Percentiles rank a stretch among this genome's conserved stretches.
Evolutionary conservation across 92 coral and sea anemone genomes (phyloP).

Genomic region (Palythoa heliodiscus): DNA sequence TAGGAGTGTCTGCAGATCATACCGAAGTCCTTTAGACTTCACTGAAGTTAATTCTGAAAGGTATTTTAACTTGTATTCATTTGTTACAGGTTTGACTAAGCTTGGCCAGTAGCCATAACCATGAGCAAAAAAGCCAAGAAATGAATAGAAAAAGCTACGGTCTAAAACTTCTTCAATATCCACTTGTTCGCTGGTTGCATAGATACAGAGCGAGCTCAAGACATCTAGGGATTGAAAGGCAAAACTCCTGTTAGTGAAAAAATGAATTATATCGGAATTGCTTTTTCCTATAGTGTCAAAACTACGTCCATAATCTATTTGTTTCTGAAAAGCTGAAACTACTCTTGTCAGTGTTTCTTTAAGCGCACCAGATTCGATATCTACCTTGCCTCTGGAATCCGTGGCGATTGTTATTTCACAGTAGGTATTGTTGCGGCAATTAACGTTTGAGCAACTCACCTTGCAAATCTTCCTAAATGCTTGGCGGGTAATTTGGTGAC

Average conservation of each 20-base stretch:
- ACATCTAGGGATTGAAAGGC: slow-evolving; percentile 64
- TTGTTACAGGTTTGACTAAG: slow-evolving; percentile 48
- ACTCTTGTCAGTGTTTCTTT: slow-evolving; percentile 61
- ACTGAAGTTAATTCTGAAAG: slow-evolving; percentile 43
- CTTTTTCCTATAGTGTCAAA: slow-evolving; percentile 13
- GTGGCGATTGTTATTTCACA: slow-evolving; percentile 37
- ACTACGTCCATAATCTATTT: slow-evolving; percentile 32
- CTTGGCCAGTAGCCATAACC: slow-evolving; percentile 66
- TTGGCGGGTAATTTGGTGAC: slow-evolving; percentile 79
- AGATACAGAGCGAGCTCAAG: slow-evolving; percentile 57
- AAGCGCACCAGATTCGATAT: slow-evolving; percentile 1
- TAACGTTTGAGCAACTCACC: slow-evolving; percentile 54
- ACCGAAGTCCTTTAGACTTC: slow-evolving; percentile 41
- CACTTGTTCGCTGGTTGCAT: slow-evolving; percentile 51
- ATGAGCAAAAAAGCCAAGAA: slow-evolving; percentile 54
- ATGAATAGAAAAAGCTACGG: slow-evolving; percentile 33
- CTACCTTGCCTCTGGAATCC: background rate
- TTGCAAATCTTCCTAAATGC: slow-evolving; percentile 74
- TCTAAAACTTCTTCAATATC: slow-evolving; percentile 44
- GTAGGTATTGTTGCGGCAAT: slow-evolving; percentile 36
- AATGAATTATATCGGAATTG: slow-evolving; percentile 5
- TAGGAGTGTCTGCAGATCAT: slow-evolving; percentile 55
- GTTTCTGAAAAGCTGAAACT: slow-evolving; percentile 53
- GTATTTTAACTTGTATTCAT: slow-evolving; percentile 50
- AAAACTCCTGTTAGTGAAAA: slow-evolving; percentile 55